Base-by-base conservation (phyloP, 2,888 invertebrate species). In the Leptodirus hochenwartii region DNA sequence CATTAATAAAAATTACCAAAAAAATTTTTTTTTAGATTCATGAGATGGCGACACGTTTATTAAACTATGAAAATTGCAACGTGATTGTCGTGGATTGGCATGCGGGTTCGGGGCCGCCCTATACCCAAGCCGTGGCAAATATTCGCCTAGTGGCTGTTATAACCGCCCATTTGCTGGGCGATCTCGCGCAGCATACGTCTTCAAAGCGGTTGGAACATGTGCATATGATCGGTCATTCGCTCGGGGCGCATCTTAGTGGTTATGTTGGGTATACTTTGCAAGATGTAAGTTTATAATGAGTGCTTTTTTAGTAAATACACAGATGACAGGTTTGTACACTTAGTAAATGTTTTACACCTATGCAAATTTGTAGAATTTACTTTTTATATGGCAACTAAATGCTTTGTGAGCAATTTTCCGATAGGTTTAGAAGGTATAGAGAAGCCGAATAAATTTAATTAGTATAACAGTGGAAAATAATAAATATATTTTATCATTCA, bases 41-140 rank as follows among this genome's bases (percentile, higher is more conserved):
- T 61, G 65, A 69, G 27, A 69, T 81, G 61, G 69, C 69, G 10
- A 62, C 69, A 30, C 74, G 77, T 15, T 55, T 90, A n/a, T 52
- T 90, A 5, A 62, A 64, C 2, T 66, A 71, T 30, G 71, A 71
- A 22, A 69, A 70, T 28, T 71, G 74, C 23, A 77, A 80, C 30
- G 78, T 87, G 0, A 61, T 85, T 9, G 62, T 79, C 1, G 69
- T 88, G 2, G 87, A 87, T 47, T 90, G 88, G 90, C 69, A 78
- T 34, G 69, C 69, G 4, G 90, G 87, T 0, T 78, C 87, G 0
- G 73, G 72, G 36, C 85, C 87, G 1, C 85, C 87, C 0, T 93
- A 91, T 49, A 76, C 80, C 0, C 87, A 90, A 53, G 90, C 93
- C 0, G 87, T 84, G 2, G 87, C 88, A 2, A 91, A 91, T 47